phyloP scores from a whole-genome alignment of 2,888 invertebrate genomes.

The Pollenia amentaria region DNA sequence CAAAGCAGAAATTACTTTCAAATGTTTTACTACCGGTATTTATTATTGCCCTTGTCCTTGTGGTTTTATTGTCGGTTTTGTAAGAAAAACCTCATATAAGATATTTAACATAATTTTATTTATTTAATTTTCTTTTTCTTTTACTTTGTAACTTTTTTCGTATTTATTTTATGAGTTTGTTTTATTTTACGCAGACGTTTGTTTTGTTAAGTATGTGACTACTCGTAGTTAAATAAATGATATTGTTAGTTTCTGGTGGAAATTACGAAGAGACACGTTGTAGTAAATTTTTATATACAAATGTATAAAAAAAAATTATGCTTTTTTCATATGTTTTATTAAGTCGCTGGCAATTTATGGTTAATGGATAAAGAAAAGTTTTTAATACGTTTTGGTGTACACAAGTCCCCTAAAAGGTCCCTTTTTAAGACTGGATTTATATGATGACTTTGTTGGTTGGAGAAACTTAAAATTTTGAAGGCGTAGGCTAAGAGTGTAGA shows the following conservation, averaged over 20 bases:
- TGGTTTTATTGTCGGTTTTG: background rate
- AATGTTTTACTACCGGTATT: slow-evolving; percentile 33
- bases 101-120: slow-evolving; percentile 25
- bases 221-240: background rate
- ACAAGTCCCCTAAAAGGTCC: too few relatives aligned
- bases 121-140: slow-evolving; percentile 13
- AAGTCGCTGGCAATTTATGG: background rate
- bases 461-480: too few relatives aligned
- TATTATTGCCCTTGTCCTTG: background rate
- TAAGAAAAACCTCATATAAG: background rate
- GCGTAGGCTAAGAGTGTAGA: too few relatives aligned
- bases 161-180: slow-evolving; percentile 6
- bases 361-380: background rate
- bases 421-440: too few relatives aligned
- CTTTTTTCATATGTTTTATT: background rate
- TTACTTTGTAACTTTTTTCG: slow-evolving; percentile 15
- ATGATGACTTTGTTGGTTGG: too few relatives aligned
- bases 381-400: too few relatives aligned
- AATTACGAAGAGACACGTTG: slow-evolving; percentile 33
- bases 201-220: background rate
- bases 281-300: background rate
- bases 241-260: slow-evolving; percentile 24
- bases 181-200: background rate
- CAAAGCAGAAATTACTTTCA: slow-evolving; percentile 51
- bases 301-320: background rate